These are phyloP conservation scores for Eucidaris tribuloides DNA, from an alignment of 35 echinoderm and acorn worm genomes.

Conservation along the genomic window DNA sequence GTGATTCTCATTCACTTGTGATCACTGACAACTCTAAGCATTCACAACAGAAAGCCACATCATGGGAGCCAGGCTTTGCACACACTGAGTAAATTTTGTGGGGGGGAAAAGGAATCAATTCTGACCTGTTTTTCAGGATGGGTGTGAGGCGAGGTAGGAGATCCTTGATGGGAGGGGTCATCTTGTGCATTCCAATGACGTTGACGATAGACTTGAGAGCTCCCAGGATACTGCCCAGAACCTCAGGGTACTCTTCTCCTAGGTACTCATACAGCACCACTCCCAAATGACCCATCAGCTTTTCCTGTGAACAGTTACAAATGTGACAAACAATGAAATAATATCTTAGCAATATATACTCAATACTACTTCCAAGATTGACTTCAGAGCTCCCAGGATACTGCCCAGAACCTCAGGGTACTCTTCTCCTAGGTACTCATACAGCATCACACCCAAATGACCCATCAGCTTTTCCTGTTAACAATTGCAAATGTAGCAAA, in stretches of 20 bases:
- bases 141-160: slow-evolving; percentile 88
- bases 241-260: slow-evolving; percentile 98
- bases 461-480: slow-evolving; percentile 96
- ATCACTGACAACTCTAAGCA: no score
- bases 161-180: slow-evolving; percentile 99
- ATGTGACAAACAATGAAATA: background rate
- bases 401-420: slow-evolving; percentile 88
- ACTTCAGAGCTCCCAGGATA: slow-evolving; percentile 82
- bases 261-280: slow-evolving; percentile 97
- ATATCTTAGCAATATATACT: background rate
- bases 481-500: background rate
- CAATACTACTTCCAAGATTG: slow-evolving; percentile 70
- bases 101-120: no score
- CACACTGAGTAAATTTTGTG: no score
- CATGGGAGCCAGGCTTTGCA: no score
- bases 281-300: slow-evolving; percentile 99
- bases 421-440: slow-evolving; percentile 90
- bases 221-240: slow-evolving; percentile 92
- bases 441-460: slow-evolving; percentile 88
- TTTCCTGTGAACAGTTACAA: slow-evolving; percentile 82
- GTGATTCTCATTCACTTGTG: no score
- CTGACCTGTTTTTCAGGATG: slow-evolving; percentile 97
- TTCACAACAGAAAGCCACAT: no score
- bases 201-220: slow-evolving; percentile 98
- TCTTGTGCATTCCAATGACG: slow-evolving; percentile 99